Base-by-base conservation (phyloP, 2,888 invertebrate species). In the Lithodes maja region DNA sequence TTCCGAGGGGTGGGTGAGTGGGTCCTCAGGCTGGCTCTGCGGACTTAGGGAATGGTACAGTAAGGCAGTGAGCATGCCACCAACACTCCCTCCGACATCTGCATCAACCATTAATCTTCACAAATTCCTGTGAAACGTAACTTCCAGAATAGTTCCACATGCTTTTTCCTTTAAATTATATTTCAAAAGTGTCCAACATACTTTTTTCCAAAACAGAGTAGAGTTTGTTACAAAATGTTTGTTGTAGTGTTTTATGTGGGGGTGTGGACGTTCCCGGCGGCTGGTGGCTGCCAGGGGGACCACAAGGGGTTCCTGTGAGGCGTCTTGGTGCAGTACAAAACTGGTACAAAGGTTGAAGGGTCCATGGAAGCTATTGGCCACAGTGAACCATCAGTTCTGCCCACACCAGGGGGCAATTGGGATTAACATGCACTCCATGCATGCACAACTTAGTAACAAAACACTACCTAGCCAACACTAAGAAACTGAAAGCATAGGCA, bases 41-140 rank as follows among this genome's bases (percentile, higher is more conserved):
- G 75, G 74, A 79, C 74, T 81, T 80, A 17, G 88, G 88, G 88
- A 89, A 89, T 89, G 88, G 88, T 89, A 85, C 80, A 89, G 88
- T 89, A 89, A 85, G 88, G 88, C 88, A 89, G 88, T 89, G 88
- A 89, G 88, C 88, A 81, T 77, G 88, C 88, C 85, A 89, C 88
- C 77, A 89, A 75, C 87, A 83, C 52, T 82, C 75, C 52, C 71
- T 75, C 74, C 87, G 83, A 83, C 88, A 69, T 83, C 85, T 81
- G 53, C 81, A 69, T 74, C 54, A 79, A 69, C 84, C 75, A 80
- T n/a, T 74, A n/a, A 53, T 74, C 3, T 54, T 68, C 68, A 79
- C 49, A 49, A 84, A 74, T 54, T 77, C 68, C 88, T 75, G 49
- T 74, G 83, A 49, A 81, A 68, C 53, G 61, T 69, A 78, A 61